phyloP scores from a whole-genome alignment of 2,797 vertebrate genomes.

The Takifugu ocellatus region DNA sequence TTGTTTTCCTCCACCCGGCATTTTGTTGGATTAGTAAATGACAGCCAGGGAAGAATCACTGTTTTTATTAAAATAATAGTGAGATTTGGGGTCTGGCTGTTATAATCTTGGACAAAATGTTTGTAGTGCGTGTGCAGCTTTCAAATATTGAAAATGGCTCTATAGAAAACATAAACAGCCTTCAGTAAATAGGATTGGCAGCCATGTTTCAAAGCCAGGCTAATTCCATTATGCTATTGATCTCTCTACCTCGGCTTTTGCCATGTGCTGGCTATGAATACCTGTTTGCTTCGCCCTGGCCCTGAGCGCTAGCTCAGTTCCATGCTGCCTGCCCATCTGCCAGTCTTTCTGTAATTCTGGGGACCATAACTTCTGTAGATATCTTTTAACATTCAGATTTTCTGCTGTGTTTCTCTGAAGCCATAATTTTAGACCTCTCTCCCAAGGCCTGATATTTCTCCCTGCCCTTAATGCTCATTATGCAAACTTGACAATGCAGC shows the following conservation, averaged over 20 bases:
- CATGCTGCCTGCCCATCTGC: conserved; percentile 39
- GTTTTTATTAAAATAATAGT: conserved; percentile 47
- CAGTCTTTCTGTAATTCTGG: conserved; percentile 33
- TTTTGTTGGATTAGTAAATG: conserved; percentile 34
- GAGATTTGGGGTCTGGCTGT: conserved; percentile 37
- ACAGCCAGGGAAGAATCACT: conserved; percentile 28
- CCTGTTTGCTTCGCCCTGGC: conserved; percentile 61
- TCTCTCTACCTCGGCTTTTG: conserved; percentile 62
- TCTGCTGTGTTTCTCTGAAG: too few species aligned
- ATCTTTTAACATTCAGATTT: conserved; percentile 27
- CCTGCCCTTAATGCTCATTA: too few species aligned
- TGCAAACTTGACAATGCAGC: too few species aligned
- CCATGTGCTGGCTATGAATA: conserved; percentile 51
- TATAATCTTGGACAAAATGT: conserved; percentile 17
- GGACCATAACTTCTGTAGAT: conserved; percentile 58
- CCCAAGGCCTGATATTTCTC: too few species aligned
- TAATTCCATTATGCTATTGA: conserved; percentile 84
- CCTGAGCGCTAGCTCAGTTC: conserved; percentile 50
- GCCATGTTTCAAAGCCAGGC: conserved; percentile 77
- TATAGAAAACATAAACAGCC: conserved; percentile 67
- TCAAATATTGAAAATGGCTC: conserved; percentile 70
- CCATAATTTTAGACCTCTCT: too few species aligned
- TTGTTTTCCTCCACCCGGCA: too few species aligned
- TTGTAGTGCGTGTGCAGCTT: conserved; percentile 38
- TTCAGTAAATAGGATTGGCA: conserved; percentile 80